Evolutionary conservation across 2,797 vertebrate species (phyloP), one percentile per base, ranked within the genome.

Genomic region (Novumbra hubbsi): DNA sequence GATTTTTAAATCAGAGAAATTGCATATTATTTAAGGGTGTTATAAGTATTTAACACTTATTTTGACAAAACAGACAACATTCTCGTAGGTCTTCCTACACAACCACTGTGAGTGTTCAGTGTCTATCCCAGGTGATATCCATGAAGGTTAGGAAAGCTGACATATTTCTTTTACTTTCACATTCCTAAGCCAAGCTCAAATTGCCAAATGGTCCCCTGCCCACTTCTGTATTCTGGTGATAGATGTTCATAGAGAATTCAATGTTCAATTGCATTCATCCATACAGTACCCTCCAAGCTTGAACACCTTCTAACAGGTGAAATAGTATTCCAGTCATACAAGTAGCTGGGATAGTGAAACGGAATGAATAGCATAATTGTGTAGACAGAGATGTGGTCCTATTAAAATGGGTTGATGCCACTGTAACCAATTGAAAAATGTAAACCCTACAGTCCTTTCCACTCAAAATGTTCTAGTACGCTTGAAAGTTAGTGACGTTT

Each of bases 1-100:
- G 72, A 60, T 60, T 32, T 15, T 60, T 5, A 14, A 19, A 74
- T 27, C 63, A 66, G 24, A 21, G 3, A 41, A 41, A 41, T 68
- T 24, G 71, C 74, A 76, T 71, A 75, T 71, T 67, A 90, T 90
- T 77, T 89, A 91, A 15, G 19, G 88, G 90, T 49, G 62, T 72
- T 63, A 9, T 2, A 28, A 30, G 45, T 72, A 60, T 41, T 45
- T 21, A 16, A 19, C 34, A 63, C 9, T 19, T 67, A 65, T 17
- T 79, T 3, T n/a, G n/a, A n/a, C n/a, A n/a, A n/a, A n/a, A n/a
- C n/a, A n/a, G n/a, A 67, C 83, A 68, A 78, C 75, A 80, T 80
- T 80, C 71, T 28, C 28, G 45, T 66, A 67, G 52, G 24, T n/a
- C n/a, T n/a, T n/a, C n/a, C n/a, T n/a, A n/a, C n/a, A n/a, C n/a